Conservation (phyloP, 2,797 vertebrate genomes). For the Xiphorhynchus erythropygius region DNA sequence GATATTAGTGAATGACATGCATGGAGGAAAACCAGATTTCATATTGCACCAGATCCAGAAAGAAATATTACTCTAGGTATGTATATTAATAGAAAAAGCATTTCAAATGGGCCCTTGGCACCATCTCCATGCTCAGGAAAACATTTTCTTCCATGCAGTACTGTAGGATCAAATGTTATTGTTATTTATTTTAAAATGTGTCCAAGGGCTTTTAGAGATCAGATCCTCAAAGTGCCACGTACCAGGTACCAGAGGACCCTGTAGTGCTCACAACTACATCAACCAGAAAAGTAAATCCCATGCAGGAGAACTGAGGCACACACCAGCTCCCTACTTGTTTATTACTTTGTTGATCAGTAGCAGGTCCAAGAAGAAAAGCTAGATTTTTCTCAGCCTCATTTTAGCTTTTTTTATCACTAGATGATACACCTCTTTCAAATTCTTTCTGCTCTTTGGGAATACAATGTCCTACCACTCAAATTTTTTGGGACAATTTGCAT, state of each 20-base stretch:
- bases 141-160: not conserved
- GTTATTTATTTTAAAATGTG: not conserved
- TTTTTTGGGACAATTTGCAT: not conserved
- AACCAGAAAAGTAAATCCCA: not conserved
- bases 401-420: not conserved
- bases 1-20: not conserved
- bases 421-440: not conserved
- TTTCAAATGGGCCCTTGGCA: not conserved
- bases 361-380: not conserved
- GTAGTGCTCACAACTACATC: not conserved
- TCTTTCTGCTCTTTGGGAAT: not conserved
- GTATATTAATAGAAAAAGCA: not conserved
- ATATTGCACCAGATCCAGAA: not conserved
- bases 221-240: not conserved
- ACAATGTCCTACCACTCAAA: not conserved
- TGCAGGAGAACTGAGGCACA: not conserved
- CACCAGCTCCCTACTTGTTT: not conserved
- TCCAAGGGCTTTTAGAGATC: not conserved
- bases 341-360: not conserved
- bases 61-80: not conserved
- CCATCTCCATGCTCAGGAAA: not conserved
- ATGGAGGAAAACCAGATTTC: not conserved
- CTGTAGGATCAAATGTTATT: not conserved
- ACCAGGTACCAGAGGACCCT: accelerated
- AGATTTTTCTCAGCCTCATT: not conserved